Evolutionary conservation across 2,797 vertebrate species (phyloP), one percentile per base, ranked within the genome.

Genomic region (Muscicapa comitata): DNA sequence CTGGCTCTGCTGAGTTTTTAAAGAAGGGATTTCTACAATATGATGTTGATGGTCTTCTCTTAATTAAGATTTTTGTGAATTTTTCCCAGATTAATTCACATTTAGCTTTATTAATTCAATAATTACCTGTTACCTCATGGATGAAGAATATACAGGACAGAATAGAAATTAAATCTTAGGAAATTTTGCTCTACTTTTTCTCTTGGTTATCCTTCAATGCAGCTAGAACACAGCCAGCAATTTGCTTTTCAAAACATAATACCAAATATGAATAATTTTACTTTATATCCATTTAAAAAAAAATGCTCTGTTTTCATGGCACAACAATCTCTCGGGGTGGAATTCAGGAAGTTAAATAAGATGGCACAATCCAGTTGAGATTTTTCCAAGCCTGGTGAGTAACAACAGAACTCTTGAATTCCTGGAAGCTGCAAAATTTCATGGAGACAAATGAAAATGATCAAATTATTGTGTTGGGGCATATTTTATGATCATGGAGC

Each of bases 321-420:
- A 58, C 73, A 88, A 9, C 51, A 17, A 47, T 67, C 40, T 84
- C n/a, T 20, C 8, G 1, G 23, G 59, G 42, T 73, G 26, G 45
- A 55, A 73, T 95, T 71, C 23, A 40, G 17, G 19, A 43, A 68
- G 37, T 80, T 61, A 43, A 83, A 73, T 63, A 63, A 47, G 8
- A 48, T 37, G 67, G 62, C 59, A 63, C 40, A 24, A 58, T 62
- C 73, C 80, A 81, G 57, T 24, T 73, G 86, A 45, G 48, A 21
- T 54, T 53, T 47, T 83, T 86, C 65, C 77, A 92, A 83, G 66
- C 23, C 72, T 85, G 76, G 50, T 86, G 94, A 91, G 43, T 74
- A 72, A 85, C 48, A 63, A 33, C 42, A 3, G 81, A 24, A 71
- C 13, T 9, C 28, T 86, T 73, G 51, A 72, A 45, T 93, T 67